Evolutionary conservation across 2,888 invertebrate species (phyloP).

Genomic region (Campaea margaritaria): DNA sequence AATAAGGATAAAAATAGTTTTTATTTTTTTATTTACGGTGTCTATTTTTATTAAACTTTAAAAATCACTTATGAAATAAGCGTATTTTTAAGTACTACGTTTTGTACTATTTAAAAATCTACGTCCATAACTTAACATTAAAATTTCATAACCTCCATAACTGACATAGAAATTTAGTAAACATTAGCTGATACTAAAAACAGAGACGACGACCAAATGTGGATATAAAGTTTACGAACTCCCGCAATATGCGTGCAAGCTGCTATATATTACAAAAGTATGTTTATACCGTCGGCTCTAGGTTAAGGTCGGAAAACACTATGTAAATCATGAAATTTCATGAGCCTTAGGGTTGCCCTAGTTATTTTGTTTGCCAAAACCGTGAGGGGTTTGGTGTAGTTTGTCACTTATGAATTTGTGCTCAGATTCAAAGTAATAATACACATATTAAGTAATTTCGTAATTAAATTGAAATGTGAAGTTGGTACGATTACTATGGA

Average conservation of each 20-base stretch:
- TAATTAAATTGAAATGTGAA: too few species aligned
- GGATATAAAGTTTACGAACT: slow-evolving; percentile 40
- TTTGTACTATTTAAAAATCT: too few species aligned
- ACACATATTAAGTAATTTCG: too few species aligned
- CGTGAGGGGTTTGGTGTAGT: background rate
- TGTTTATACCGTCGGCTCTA: slow-evolving; percentile 10
- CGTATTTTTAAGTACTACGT: too few species aligned
- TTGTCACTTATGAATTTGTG: background rate
- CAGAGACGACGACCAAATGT: slow-evolving; percentile 16
- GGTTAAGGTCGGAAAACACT: slow-evolving; percentile 7
- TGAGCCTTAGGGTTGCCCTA: slow-evolving; percentile 6
- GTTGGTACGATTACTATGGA: too few species aligned
- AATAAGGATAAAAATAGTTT: too few species aligned
- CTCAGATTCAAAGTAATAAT: too few species aligned
- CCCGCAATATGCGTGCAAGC: slow-evolving; percentile 36
- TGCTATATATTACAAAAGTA: slow-evolving; percentile 36
- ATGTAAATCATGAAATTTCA: slow-evolving; percentile 23
- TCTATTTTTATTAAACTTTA: too few species aligned
- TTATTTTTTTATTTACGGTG: too few species aligned
- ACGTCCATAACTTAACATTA: too few species aligned
- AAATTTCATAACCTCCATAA: slow-evolving; percentile 16
- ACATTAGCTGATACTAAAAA: slow-evolving; percentile 24
- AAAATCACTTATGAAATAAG: too few species aligned
- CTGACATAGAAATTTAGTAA: slow-evolving; percentile 8
- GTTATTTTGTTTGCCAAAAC: background rate